Percentiles rank a stretch among this genome's conserved stretches.
Evolutionary conservation across 2,797 vertebrate species (phyloP).

Genomic region (Leuciscus waleckii): DNA sequence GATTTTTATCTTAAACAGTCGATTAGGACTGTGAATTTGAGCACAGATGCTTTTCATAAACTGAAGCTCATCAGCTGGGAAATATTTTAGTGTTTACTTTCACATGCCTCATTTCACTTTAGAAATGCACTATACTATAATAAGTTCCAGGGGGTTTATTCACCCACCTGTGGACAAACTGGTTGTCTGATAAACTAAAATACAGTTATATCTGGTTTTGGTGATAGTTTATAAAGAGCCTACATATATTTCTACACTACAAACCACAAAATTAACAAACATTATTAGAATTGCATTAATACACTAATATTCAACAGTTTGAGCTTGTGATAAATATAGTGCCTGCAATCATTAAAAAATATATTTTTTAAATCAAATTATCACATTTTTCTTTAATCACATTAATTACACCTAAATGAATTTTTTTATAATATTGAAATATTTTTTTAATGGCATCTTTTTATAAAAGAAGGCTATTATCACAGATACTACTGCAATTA

Average conservation of each 20-base stretch:
- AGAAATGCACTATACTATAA: neutral
- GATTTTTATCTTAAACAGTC: neutral
- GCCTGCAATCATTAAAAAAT: too few relatives aligned
- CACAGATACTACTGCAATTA: too few relatives aligned
- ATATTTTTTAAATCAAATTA: too few relatives aligned
- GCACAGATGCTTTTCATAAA: constrained; percentile 2
- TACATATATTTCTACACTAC: neutral
- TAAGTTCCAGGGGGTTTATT: neutral
- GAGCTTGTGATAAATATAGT: too few relatives aligned
- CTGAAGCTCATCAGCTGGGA: neutral
- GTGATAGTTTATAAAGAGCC: neutral
- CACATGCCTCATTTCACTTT: neutral
- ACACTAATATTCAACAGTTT: neutral
- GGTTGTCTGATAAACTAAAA: neutral
- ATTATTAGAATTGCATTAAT: neutral
- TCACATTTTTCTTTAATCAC: too few relatives aligned
- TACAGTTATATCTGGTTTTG: neutral
- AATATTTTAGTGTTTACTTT: neutral
- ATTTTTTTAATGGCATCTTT: too few relatives aligned
- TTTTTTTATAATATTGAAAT: too few relatives aligned
- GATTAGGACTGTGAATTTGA: neutral
- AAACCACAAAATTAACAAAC: neutral
- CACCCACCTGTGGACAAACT: neutral
- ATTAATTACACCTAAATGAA: too few relatives aligned
- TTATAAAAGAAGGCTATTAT: too few relatives aligned